Base-by-base conservation (phyloP, 1,140 invertebrate species). In the Cecropterus lyciades region DNA sequence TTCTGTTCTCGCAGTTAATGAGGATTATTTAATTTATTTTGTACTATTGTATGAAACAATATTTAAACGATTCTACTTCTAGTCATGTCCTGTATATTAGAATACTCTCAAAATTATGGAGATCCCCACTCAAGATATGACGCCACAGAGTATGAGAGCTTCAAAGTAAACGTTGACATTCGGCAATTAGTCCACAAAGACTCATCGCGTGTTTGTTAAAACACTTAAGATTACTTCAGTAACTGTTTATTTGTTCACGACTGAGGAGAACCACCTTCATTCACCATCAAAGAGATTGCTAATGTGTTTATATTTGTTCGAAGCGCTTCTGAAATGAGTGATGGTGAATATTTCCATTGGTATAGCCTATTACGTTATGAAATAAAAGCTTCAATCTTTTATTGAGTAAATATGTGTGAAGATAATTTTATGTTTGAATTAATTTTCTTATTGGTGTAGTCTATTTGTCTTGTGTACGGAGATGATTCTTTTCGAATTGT, bases 271-370 rank as follows among this genome's bases (percentile, higher is more conserved):
- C 73, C 79, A 81, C 73, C 75, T 80, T 80, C 27, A 7, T 30
- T 30, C 53, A 30, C 72, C 73, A 77, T 83, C 78, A 79, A 75
- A 71, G 60, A 62, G 37, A 59, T 20, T 20, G 27, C 72, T 83
- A 83, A 83, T 79, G 80, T 79, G 77, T 83, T 81, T 79, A 71
- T 70, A 73, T 83, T 81, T 70, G 64, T 66, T 69, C n/a, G 48
- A n/a, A 65, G 45, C 52, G 49, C 63, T 62, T 62, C 43, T 65
- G 60, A 71, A 66, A 70, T 65, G 57, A 63, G 59, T 52, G 59
- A 63, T 63, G 59, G 59, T 43, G 48, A 52, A 63, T 52, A 62
- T 63, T 63, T 15, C 59, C 33, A 52, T 63, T 16, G 48, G 33
- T 63, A 24, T 40, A 27, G 46, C 16, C 59, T 62, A 14, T 57